Conservation (phyloP, 2,797 vertebrate species). For the Hydrocynus forskahlii region DNA sequence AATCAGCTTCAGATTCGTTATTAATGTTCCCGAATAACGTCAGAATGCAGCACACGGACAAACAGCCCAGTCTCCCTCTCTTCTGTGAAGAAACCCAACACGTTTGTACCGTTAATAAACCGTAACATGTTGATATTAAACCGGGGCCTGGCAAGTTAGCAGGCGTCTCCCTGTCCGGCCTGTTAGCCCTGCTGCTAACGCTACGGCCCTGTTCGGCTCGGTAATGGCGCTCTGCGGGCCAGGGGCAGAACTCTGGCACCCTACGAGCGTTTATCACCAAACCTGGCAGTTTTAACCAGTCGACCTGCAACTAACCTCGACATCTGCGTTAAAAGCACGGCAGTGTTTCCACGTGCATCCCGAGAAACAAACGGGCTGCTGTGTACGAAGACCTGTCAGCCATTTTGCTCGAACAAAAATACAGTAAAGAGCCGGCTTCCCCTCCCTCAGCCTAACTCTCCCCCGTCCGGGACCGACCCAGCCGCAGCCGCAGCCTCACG, state of each 20-base stretch:
- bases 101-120: background rate
- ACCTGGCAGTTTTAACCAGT: conserved; percentile 2
- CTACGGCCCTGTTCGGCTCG: background rate
- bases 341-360: background rate
- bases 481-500: background rate
- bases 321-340: background rate
- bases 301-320: background rate
- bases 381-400: conserved; percentile 21
- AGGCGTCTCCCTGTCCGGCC: background rate
- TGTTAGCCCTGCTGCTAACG: background rate
- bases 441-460: background rate
- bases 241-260: background rate
- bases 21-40: background rate
- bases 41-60: too few species aligned
- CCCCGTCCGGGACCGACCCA: background rate
- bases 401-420: conserved; percentile 30
- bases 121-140: background rate
- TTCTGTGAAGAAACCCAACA: background rate
- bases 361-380: background rate
- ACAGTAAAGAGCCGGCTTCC: conserved; percentile 25
- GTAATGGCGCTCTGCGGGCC: conserved; percentile 27
- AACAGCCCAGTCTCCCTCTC: too few species aligned
- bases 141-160: background rate
- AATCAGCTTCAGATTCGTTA: background rate
- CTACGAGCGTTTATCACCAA: background rate